Evolutionary conservation across 2,797 vertebrate genomes (phyloP), one percentile per base, ranked within the genome.

Genomic region (Peromyscus attwateri): DNA sequence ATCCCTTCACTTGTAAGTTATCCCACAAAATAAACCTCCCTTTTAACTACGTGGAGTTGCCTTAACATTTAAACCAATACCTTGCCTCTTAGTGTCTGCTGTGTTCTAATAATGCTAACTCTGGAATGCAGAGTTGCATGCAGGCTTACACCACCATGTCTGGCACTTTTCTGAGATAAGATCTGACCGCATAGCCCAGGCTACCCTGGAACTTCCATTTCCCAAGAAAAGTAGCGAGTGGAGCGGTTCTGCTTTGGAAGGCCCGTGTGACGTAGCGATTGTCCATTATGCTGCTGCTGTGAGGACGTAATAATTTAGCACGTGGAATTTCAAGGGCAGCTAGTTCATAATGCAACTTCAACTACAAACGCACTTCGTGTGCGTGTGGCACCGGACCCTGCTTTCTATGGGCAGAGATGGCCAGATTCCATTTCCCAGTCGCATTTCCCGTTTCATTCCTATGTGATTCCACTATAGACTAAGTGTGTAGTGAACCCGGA

Each of bases 231-330:
- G 40, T 6, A 66, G 29, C 3, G 16, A n/a, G 16, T 31, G 3
- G 80, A 75, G 43, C 57, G 29, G 0, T 71, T 79, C 27, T n/a
- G 68, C 82, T 79, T 31, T 25, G 34, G 0, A 21, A 46, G 17
- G 60, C 75, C 5, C 13, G 2, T 9, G 87, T 23, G 77, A 64
- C 64, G 57, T 1, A 25, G 25, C 70, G 10, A 91, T 10, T 10
- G 4, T 7, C 43, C 49, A 8, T 77, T 80, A 43, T 34, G 88
- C 0, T 1, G 75, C 60, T 87, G 27, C 66, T 12, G 0, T 1
- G 9, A 52, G 3, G 23, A 49, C 49, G 17, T 96, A 97, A 97
- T 49, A 95, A 94, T 31, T 40, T 27, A 27, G 13, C 1, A 0
- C 2, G 23, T 34, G 79, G 90, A 64, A 79, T 21, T 60, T 19